A percentile compares a stretch with the other conserved stretches of the same genome.
phyloP scores from a whole-genome alignment of 2,113 vertebrate genomes.

The Oenanthe melanoleuca region DNA sequence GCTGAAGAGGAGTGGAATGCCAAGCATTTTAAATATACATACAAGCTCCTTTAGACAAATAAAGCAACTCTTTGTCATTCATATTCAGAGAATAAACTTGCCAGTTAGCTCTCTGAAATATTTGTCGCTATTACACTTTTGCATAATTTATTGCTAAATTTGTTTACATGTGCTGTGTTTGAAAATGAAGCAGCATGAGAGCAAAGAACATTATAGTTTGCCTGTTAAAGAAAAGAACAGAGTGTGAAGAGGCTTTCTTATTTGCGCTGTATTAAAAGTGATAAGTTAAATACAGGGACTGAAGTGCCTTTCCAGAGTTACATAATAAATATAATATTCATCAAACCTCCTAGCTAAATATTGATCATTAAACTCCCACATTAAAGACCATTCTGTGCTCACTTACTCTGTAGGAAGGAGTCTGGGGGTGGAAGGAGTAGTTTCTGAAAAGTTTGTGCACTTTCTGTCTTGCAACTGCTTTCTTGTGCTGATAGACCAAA shows the following conservation, averaged over 20 bases:
- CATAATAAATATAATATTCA: not conserved
- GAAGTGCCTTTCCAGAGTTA: not conserved
- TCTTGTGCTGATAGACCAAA: not conserved
- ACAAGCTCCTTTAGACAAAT: slow-evolving; percentile 3
- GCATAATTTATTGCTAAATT: slow-evolving; percentile 65
- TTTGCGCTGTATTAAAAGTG: slow-evolving; percentile 1
- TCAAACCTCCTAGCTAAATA: slow-evolving; percentile 10
- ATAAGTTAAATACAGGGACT: slow-evolving; percentile 19
- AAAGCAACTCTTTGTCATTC: slow-evolving; percentile 51
- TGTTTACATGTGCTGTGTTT: slow-evolving; percentile 49
- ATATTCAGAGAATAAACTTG: slow-evolving; percentile 47
- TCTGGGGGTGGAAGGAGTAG: not conserved
- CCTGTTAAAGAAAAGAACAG: slow-evolving; percentile 28
- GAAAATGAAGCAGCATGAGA: slow-evolving; percentile 57
- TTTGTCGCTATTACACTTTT: slow-evolving; percentile 48
- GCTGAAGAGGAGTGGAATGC: not conserved
- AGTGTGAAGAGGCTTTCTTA: not conserved
- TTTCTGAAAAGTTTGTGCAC: not conserved
- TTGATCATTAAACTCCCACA: slow-evolving; percentile 22
- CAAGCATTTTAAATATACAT: not conserved
- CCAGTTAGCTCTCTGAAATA: slow-evolving; percentile 53
- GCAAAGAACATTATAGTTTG: slow-evolving; percentile 34
- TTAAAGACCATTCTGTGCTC: not conserved
- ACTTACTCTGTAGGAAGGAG: not conserved
- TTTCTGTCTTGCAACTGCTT: not conserved